These are phyloP conservation scores for Caranx melampygus DNA, from an alignment of 2,113 vertebrate species.

Conservation along the genomic window DNA sequence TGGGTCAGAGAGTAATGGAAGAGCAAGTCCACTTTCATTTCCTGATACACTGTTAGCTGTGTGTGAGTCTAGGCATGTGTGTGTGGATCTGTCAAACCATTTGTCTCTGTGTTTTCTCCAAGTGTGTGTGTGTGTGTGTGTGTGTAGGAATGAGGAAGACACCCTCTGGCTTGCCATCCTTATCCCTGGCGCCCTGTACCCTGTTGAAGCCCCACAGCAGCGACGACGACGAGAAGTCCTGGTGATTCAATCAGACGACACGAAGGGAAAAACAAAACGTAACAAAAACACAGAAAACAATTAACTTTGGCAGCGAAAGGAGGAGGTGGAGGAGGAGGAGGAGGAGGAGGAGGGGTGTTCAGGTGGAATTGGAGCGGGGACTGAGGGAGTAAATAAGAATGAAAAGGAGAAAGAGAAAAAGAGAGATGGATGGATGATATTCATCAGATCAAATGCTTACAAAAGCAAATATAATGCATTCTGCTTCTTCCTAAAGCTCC, in stretches of 20 bases:
- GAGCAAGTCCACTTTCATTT: not conserved
- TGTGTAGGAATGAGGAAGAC: constrained; percentile 13
- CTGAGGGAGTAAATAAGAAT: constrained; percentile 34
- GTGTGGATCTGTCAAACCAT: constrained; percentile 37
- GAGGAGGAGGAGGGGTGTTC: not conserved
- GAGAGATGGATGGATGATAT: not conserved
- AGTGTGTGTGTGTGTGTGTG: constrained; percentile 23
- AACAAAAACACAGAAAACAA: constrained; percentile 56
- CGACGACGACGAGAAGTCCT: constrained; percentile 48
- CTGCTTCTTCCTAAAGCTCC: not conserved
- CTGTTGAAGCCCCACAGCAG: constrained; percentile 59
- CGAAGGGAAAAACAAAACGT: constrained; percentile 30
- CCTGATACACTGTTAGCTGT: not conserved
- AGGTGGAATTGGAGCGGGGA: constrained; percentile 54
- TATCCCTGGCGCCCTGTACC: constrained; percentile 54
- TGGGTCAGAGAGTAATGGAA: constrained; percentile 46
- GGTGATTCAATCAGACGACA: constrained; percentile 61
- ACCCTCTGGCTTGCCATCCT: constrained; percentile 59
- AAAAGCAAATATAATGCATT: not conserved
- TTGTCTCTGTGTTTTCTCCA: constrained; percentile 37
- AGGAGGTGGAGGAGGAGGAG: constrained; percentile 30
- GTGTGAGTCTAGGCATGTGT: constrained; percentile 7
- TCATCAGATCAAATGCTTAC: not conserved
- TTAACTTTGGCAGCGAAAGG: constrained; percentile 61
- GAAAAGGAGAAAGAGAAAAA: not conserved